These are phyloP conservation scores for Myopa tessellatipennis DNA, from an alignment of 2,888 invertebrate species.

Conservation along the genomic window DNA sequence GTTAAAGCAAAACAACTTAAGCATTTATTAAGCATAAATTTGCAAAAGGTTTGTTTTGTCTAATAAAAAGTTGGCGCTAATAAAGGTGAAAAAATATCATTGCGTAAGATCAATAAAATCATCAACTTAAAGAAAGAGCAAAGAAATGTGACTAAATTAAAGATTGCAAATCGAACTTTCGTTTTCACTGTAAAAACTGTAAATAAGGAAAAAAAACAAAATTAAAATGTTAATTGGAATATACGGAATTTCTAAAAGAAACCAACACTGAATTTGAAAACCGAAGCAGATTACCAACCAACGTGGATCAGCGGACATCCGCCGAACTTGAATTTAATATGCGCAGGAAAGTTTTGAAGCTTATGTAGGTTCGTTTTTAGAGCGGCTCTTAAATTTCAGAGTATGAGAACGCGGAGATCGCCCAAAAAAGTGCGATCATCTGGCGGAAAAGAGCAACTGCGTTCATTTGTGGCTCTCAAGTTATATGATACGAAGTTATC, in stretches of 20 bases:
- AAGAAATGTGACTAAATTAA: no score
- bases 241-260: no score
- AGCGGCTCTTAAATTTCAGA: background rate
- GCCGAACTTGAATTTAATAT: background rate
- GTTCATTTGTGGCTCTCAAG: background rate
- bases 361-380: background rate
- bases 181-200: background rate
- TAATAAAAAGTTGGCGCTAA: no score
- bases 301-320: constrained; percentile 16
- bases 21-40: no score
- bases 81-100: no score
- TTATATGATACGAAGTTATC: background rate
- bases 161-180: no score
- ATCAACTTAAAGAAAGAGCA: no score
- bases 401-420: background rate
- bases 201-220: background rate
- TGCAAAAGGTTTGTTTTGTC: no score
- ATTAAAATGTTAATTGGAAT: background rate
- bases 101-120: no score
- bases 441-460: background rate
- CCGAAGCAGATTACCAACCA: no score
- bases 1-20: no score
- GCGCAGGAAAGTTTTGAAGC: background rate
- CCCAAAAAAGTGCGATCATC: background rate
- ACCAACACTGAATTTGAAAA: background rate